Base-by-base conservation (phyloP, 2,113 vertebrate species). In the Mohoua ochrocephala region DNA sequence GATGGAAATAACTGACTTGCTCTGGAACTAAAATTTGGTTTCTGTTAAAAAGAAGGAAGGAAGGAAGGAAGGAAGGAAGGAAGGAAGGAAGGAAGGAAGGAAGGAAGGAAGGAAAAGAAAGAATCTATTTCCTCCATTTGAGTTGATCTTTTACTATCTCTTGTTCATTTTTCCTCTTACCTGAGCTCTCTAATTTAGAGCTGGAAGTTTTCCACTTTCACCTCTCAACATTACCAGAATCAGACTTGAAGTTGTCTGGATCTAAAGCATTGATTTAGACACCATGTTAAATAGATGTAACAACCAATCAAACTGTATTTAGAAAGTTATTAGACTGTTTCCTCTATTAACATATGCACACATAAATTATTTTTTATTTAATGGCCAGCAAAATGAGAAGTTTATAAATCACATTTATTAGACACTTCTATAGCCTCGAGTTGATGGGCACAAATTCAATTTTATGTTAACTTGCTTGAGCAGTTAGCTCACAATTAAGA, bases 361-460 rank as follows among this genome's bases (percentile, higher is more conserved):
- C 37, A 83, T 57, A 84, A 83, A 54, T 89, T 65, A 59, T 91
- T 85, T 94, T 94, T 95, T 85, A 88, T 95, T 91, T 89, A 82
- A 89, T 64, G 53, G 39, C 47, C 77, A 95, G 70, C 31, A 96
- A 97, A 93, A 95, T 69, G 17, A 80, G 64, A 95, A 93, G 44
- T 91, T 93, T 91, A 89, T 97, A 96, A 96, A 96, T 96, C 90
- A 97, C 44, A 54, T 94, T 94, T 95, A 97, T 96, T 95, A 84
- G 57, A 85, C n/a, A 91, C 4, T 80, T 87, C 91, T 87, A 42
- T 80, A 77, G 71, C 52, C 84, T 95, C 50, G 41, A 83, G 84
- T 23, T 77, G 52, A 89, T 91, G 85, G 67, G 41, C 81, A 79
- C 82, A 96, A 95, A 97, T 94, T 96, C 94, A 94, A 95, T 92